Conservation (phyloP, 2,113 vertebrate genomes). For the Mesitornis unicolor region DNA sequence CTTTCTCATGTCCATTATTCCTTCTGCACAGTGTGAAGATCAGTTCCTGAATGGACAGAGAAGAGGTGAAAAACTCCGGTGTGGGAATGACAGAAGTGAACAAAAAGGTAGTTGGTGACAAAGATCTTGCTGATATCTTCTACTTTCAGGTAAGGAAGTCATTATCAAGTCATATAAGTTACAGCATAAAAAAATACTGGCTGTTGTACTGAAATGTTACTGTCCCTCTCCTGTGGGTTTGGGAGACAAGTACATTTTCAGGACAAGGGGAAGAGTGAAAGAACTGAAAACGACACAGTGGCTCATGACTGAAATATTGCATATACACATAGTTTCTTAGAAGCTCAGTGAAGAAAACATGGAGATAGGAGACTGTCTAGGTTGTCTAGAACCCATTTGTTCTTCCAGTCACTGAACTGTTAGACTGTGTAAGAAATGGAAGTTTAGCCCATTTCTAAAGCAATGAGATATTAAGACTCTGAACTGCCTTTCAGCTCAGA, state of each 20-base stretch:
- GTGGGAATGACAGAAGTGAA: not conserved
- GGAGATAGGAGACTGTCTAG: not conserved
- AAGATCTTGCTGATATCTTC: not conserved
- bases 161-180: not conserved
- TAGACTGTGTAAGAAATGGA: not conserved
- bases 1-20: not conserved
- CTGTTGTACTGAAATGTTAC: not conserved
- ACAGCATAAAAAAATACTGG: not conserved
- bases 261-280: not conserved
- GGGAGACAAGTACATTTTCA: not conserved
- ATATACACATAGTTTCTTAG: not conserved
- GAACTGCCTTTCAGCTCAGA: not conserved
- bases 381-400: not conserved
- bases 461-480: not conserved
- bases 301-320: not conserved
- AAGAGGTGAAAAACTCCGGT: not conserved
- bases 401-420: not conserved
- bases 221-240: not conserved
- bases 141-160: not conserved
- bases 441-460: not conserved
- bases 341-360: not conserved
- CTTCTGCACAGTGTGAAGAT: not conserved
- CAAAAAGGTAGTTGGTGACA: not conserved
- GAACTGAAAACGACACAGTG: not conserved
- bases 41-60: not conserved